These are phyloP conservation scores for Sorex maritimensis DNA, from an alignment of 2,797 vertebrate species.

Conservation along the genomic window DNA sequence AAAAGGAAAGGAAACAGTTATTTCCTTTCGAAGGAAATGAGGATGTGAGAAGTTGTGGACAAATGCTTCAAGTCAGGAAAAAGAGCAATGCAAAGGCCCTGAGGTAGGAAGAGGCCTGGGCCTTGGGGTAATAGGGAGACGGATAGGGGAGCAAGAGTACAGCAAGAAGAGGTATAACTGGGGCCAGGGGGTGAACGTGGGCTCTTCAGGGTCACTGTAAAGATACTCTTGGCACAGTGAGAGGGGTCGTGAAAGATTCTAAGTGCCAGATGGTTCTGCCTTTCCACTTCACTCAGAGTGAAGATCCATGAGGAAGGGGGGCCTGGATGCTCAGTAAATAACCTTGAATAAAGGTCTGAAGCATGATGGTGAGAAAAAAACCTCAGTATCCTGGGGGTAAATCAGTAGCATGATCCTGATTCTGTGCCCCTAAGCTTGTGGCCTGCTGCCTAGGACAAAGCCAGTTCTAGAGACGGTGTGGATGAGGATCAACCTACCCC, in stretches of 20 bases:
- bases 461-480: conserved; percentile 51
- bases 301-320: conserved; percentile 54
- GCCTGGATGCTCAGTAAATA: not conserved
- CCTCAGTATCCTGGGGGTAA: not conserved
- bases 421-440: not conserved
- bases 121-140: not conserved
- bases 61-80: conserved; percentile 37
- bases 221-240: conserved; percentile 41
- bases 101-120: not conserved
- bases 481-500: conserved; percentile 9
- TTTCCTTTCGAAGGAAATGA: not conserved
- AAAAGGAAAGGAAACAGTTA: not conserved
- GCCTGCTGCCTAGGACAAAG: conserved; percentile 30
- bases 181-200: not conserved
- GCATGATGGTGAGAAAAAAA: not conserved
- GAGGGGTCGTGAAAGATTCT: not conserved
- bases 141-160: not conserved
- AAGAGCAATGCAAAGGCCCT: not conserved
- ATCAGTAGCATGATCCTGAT: not conserved
- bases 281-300: conserved; percentile 28
- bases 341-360: conserved; percentile 40
- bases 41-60: conserved; percentile 3
- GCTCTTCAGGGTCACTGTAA: not conserved
- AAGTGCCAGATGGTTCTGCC: not conserved
- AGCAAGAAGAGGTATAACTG: not conserved